Conservation (phyloP, 2,797 vertebrate species). For the Micrastur ruficollis region DNA sequence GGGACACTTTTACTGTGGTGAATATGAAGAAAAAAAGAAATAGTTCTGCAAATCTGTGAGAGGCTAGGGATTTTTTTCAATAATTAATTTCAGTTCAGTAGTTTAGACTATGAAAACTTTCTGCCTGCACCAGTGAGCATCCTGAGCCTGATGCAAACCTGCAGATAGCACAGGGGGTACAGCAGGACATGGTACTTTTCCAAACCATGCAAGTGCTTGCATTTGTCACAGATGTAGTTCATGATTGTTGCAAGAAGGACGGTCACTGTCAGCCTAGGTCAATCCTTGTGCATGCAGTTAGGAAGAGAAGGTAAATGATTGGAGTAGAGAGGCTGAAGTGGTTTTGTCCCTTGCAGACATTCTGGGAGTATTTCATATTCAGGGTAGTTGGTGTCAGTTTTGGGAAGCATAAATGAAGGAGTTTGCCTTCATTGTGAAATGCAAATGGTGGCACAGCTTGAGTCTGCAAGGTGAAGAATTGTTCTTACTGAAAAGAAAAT, state of each 20-base stretch:
- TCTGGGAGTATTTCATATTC: background rate
- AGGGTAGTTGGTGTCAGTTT: background rate
- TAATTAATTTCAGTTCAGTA: background rate
- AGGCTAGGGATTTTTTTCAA: background rate
- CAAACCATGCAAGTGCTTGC: background rate
- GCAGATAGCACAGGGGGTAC: background rate
- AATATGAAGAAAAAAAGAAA: background rate
- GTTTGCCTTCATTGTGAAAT: background rate
- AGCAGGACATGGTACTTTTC: background rate
- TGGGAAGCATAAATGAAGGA: background rate
- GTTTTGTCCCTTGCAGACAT: background rate
- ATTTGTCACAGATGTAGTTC: background rate
- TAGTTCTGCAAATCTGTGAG: background rate
- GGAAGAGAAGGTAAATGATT: background rate
- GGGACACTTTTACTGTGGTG: background rate
- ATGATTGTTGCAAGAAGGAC: background rate
- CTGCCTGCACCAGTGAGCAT: background rate
- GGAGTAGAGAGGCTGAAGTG: background rate
- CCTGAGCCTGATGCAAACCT: background rate
- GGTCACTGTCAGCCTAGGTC: background rate
- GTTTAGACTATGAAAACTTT: background rate
- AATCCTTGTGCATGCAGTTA: accelerated
- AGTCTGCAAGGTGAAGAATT: background rate
- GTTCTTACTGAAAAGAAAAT: background rate
- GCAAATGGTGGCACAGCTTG: accelerated